Conservation (phyloP, 2,113 vertebrate species). For the Seriola rivoliana region DNA sequence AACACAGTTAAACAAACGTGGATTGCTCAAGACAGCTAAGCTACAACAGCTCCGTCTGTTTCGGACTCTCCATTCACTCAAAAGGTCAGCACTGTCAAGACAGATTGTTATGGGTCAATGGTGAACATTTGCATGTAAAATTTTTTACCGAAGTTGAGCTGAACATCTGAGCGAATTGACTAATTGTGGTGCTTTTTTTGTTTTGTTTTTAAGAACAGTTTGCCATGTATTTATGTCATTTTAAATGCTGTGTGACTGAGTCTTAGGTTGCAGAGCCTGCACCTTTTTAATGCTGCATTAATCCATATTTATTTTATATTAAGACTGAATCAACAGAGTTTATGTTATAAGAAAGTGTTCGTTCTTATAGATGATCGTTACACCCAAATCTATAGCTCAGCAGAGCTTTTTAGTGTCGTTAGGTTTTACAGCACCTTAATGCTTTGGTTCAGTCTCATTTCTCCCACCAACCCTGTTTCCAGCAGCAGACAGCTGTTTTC, state of each 20-base stretch:
- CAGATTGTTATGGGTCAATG: neutral
- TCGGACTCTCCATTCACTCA: neutral
- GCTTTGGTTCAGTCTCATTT: neutral
- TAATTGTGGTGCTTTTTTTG: neutral
- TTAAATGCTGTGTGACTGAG: neutral
- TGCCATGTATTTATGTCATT: neutral
- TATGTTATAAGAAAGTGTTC: neutral
- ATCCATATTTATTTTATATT: neutral
- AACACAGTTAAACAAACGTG: too few species aligned
- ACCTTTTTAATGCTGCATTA: neutral
- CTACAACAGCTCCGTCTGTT: neutral
- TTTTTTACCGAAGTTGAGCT: neutral
- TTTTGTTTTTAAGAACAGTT: neutral
- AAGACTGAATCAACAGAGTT: neutral
- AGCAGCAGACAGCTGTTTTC: neutral
- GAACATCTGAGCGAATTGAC: neutral
- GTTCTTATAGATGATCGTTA: neutral
- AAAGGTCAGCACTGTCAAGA: slow-evolving; percentile 8
- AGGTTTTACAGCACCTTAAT: neutral
- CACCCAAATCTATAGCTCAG: neutral
- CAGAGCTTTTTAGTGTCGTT: neutral
- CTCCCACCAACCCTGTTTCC: neutral
- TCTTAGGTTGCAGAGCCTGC: neutral
- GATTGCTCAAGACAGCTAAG: neutral
- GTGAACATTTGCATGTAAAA: neutral